Evolutionary conservation across 2,797 vertebrate genomes (phyloP).

Genomic region (Myiotriccus ornatus): DNA sequence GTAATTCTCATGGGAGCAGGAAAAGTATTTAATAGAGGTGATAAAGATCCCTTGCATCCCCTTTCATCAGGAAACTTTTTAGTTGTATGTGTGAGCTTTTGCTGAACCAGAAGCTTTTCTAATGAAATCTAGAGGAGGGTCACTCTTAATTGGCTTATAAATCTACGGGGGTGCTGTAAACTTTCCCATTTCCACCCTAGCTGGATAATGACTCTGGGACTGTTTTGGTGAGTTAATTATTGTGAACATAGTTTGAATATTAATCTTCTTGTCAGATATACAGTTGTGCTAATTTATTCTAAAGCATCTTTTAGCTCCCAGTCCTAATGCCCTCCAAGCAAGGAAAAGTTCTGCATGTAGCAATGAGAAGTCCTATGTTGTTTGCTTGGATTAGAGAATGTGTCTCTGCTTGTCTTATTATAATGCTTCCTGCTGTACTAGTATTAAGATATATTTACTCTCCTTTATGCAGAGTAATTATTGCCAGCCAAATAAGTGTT

Average conservation of each 20-base stretch:
- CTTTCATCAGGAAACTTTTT: neutral
- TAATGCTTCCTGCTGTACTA: neutral
- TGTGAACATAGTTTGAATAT: slow-evolving; percentile 41
- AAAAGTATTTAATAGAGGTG: neutral
- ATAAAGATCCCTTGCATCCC: neutral
- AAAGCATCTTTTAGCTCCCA: neutral
- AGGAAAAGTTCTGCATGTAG: neutral
- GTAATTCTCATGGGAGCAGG: neutral
- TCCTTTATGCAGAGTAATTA: neutral
- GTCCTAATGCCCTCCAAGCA: neutral
- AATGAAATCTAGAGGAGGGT: slow-evolving; percentile 42
- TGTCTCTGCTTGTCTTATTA: neutral
- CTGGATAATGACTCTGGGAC: slow-evolving; percentile 41
- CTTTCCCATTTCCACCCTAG: slow-evolving; percentile 9
- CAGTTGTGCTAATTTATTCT: slow-evolving; percentile 38
- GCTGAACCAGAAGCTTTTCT: slow-evolving; percentile 39
- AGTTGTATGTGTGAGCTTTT: slow-evolving; percentile 7
- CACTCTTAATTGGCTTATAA: slow-evolving; percentile 53
- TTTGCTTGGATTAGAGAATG: neutral
- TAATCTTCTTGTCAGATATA: slow-evolving; percentile 54
- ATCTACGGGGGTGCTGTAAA: slow-evolving; percentile 48
- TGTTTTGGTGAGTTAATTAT: slow-evolving; percentile 58
- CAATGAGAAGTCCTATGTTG: neutral
- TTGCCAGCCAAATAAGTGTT: neutral
- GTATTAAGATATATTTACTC: neutral